Percentiles rank a stretch among this genome's conserved stretches.
Conservation (phyloP, 2,888 invertebrate genomes). For the Watsonalla binaria region DNA sequence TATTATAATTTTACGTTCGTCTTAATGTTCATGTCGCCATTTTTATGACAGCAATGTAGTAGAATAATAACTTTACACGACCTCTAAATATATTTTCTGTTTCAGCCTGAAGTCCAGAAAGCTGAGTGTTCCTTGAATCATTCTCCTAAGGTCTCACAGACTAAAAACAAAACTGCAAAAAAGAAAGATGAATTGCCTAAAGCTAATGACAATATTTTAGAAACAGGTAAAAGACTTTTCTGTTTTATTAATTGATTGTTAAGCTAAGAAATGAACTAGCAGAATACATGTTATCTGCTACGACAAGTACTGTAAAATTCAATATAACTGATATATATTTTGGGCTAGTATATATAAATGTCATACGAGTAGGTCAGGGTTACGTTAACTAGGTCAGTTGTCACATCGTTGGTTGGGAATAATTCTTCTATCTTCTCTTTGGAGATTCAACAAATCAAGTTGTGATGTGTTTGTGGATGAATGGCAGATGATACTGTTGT, state of each 20-base stretch:
- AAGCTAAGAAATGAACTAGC: no score
- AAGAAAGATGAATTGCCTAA: constrained; percentile 52
- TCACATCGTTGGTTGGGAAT: background rate
- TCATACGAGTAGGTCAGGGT: constrained; percentile 15
- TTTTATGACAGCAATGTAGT: constrained; percentile 27
- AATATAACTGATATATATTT: constrained; percentile 1
- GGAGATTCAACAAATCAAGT: background rate
- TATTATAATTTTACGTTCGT: background rate
- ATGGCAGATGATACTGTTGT: no score
- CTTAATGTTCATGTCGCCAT: constrained; percentile 39
- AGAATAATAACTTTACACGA: constrained; percentile 23
- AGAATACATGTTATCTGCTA: no score
- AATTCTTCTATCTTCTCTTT: background rate
- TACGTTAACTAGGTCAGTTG: background rate
- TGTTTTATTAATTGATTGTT: no score
- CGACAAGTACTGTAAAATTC: no score
- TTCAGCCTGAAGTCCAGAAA: constrained; percentile 42
- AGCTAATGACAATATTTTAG: constrained; percentile 49
- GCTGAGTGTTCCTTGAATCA: constrained; percentile 18
- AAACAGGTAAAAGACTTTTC: constrained; percentile 45
- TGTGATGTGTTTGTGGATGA: no score
- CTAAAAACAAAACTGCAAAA: constrained; percentile 37
- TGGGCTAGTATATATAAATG: constrained; percentile 5
- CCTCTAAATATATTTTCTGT: constrained; percentile 27
- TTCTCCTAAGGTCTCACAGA: constrained; percentile 25